Evolutionary conservation across 2,797 vertebrate genomes (phyloP).

Genomic region (Sphenodon punctatus): DNA sequence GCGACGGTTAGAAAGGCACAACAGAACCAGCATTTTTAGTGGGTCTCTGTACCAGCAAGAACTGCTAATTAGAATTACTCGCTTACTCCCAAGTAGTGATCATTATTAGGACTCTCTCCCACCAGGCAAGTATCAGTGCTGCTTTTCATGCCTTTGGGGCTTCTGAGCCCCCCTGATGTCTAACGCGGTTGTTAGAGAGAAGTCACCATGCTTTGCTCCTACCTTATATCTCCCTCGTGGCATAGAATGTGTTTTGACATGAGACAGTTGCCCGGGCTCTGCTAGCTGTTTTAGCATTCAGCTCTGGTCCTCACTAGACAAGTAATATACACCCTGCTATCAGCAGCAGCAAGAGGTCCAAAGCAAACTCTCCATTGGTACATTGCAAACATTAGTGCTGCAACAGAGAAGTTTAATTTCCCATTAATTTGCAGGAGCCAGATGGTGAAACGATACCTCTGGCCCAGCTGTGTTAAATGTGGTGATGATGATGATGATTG

Average conservation of each 20-base stretch:
- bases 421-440: not conserved
- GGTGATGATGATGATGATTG: no score
- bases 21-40: not conserved
- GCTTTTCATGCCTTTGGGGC: no score
- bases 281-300: not conserved
- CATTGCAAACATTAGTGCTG: constrained; percentile 7
- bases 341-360: constrained; percentile 1
- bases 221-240: not conserved
- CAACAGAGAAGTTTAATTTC: not conserved
- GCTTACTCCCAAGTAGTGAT: not conserved
- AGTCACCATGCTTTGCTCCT: not conserved
- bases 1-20: not conserved
- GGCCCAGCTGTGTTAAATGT: not conserved
- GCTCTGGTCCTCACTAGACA: not conserved
- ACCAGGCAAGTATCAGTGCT: no score
- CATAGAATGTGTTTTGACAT: not conserved
- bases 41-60: not conserved
- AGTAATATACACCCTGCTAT: not conserved
- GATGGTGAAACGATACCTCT: not conserved
- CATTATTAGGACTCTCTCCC: not conserved
- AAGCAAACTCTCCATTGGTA: not conserved
- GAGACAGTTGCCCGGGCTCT: not conserved
- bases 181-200: fast-evolving
- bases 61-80: not conserved
- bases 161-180: not conserved